Conservation (phyloP, 2,113 vertebrate species). For the Sylvilagus bachmani region DNA sequence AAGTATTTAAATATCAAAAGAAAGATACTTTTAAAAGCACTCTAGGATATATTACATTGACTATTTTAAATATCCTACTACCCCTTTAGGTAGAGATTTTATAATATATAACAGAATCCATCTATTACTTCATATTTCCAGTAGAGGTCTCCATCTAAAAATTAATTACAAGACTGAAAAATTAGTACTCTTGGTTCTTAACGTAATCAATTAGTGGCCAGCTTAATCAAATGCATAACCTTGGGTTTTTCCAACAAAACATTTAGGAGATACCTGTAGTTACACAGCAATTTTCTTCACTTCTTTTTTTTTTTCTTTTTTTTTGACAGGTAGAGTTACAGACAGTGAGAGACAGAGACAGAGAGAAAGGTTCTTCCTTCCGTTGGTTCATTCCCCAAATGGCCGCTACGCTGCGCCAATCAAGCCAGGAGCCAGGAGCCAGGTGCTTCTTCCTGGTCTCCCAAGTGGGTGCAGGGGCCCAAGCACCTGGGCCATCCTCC, state of each 20-base stretch:
- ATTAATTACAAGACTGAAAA: conserved; percentile 65
- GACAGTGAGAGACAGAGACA: too few relatives aligned
- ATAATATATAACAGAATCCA: conserved; percentile 55
- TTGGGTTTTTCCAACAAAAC: conserved; percentile 56
- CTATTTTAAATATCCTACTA: conserved; percentile 12
- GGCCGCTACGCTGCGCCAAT: too few relatives aligned
- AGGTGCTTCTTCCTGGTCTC: too few relatives aligned
- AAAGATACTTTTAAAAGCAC: conserved; percentile 34
- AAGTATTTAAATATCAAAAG: conserved; percentile 49
- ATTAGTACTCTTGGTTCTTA: too few relatives aligned
- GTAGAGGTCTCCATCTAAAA: conserved; percentile 83
- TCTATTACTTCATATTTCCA: conserved; percentile 77
- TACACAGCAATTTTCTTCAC: conserved; percentile 13
- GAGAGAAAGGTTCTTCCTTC: too few relatives aligned
- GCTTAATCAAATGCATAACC: conserved; percentile 50
- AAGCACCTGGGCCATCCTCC: too few relatives aligned
- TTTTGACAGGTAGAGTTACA: too few relatives aligned
- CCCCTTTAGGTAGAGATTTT: conserved; percentile 49
- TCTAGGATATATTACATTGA: neutral
- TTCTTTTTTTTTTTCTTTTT: too few relatives aligned
- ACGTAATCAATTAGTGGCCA: neutral
- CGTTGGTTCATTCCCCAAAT: too few relatives aligned
- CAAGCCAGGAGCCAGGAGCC: too few relatives aligned
- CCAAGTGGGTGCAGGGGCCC: too few relatives aligned
- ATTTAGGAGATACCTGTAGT: conserved; percentile 28